Percentiles rank a stretch among this genome's conserved stretches.
These are phyloP conservation scores for Martes martes DNA, from an alignment of 2,113 vertebrate species.

Conservation along the genomic window DNA sequence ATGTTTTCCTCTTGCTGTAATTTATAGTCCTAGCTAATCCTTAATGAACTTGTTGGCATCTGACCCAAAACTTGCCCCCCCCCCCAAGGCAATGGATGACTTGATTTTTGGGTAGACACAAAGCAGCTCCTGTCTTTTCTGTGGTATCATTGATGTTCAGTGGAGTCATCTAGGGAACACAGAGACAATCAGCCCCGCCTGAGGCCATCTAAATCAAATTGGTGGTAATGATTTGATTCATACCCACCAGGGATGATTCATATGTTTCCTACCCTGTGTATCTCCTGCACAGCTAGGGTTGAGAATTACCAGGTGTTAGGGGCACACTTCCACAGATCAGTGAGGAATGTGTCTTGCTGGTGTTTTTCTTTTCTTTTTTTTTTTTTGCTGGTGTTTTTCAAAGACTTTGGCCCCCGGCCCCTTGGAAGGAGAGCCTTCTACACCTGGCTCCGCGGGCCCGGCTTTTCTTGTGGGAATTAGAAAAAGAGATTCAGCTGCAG, in stretches of 20 bases:
- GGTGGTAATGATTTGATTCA: neutral
- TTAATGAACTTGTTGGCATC: neutral
- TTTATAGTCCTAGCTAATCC: neutral
- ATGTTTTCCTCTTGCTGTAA: neutral
- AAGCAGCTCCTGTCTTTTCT: neutral
- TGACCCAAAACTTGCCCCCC: neutral
- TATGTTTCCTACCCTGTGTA: neutral
- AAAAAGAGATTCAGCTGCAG: neutral
- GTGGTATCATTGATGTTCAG: neutral
- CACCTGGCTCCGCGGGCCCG: accelerated
- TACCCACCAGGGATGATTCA: neutral
- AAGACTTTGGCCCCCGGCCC: neutral
- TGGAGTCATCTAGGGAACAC: neutral
- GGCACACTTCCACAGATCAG: neutral
- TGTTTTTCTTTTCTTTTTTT: neutral
- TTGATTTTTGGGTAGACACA: neutral
- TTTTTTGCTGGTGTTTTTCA: neutral
- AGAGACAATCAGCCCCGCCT: neutral
- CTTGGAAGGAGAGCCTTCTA: neutral
- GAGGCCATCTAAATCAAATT: neutral
- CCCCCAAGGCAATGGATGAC: neutral
- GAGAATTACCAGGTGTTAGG: neutral
- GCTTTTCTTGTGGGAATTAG: neutral
- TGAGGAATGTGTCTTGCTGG: neutral
- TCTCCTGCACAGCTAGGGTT: too few species aligned